Percentiles rank a stretch among this genome's conserved stretches.
These are phyloP conservation scores for Ricordea florida DNA, from an alignment of 92 coral and sea anemone genomes.

Conservation along the genomic window DNA sequence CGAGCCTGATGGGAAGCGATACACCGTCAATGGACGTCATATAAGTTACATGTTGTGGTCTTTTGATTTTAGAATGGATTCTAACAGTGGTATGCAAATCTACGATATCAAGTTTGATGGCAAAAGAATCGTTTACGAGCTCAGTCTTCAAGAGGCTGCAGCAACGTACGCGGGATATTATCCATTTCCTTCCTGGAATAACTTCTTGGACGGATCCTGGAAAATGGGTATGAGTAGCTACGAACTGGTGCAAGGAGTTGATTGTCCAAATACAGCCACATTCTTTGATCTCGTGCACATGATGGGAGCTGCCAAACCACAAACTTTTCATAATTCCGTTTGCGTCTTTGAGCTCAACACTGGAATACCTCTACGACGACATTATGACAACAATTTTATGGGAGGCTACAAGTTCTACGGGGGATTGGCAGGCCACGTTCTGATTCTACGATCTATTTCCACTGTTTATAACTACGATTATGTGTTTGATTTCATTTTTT, in stretches of 20 bases:
- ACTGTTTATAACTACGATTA: conserved; percentile 82
- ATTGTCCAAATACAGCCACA: conserved; percentile 67
- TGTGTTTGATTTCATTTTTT: conserved; percentile 71
- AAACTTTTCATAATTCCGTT: conserved; percentile 53
- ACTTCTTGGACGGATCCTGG: conserved; percentile 70
- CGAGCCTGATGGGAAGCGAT: conserved; percentile 80
- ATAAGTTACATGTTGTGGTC: conserved; percentile 78
- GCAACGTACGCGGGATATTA: conserved; percentile 69
- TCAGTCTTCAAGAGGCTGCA: conserved; percentile 72
- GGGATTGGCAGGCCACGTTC: conserved; percentile 67
- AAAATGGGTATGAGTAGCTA: conserved; percentile 51
- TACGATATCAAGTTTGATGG: conserved; percentile 75
- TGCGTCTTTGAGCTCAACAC: conserved; percentile 80
- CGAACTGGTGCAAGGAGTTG: conserved; percentile 70
- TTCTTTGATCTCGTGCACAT: conserved; percentile 63
- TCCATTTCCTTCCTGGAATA: conserved; percentile 57
- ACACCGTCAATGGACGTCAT: conserved; percentile 64
- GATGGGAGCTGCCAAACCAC: conserved; percentile 24
- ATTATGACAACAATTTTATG: conserved; percentile 63
- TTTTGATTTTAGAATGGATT: conserved; percentile 70
- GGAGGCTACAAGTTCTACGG: conserved; percentile 72
- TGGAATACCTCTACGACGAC: conserved; percentile 78
- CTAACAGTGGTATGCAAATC: conserved; percentile 61
- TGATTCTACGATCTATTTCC: conserved; percentile 65
- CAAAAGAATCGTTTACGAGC: conserved; percentile 73